Percentiles rank a stretch among this genome's conserved stretches.
These are phyloP conservation scores for Cossypha polioptera DNA, from an alignment of 2,797 vertebrate species.

Conservation along the genomic window DNA sequence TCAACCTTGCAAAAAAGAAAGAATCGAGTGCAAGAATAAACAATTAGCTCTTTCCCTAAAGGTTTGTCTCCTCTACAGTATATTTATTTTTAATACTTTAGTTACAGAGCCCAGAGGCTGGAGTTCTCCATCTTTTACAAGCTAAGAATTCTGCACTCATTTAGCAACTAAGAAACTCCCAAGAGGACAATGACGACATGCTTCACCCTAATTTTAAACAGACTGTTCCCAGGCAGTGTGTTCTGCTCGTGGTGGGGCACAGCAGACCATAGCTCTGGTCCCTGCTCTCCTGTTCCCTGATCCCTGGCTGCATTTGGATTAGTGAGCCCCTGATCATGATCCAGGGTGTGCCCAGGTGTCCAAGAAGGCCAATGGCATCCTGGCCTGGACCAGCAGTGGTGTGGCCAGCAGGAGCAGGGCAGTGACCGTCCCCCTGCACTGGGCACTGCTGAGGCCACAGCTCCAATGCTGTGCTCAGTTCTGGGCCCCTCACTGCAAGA, in stretches of 20 bases:
- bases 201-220: background rate
- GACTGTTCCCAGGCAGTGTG: background rate
- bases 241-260: background rate
- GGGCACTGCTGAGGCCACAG: background rate
- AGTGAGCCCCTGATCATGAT: rapidly evolving
- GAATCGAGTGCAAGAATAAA: background rate
- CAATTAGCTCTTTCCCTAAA: background rate
- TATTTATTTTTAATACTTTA: constrained; percentile 44
- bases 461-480: background rate
- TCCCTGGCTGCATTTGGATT: rapidly evolving
- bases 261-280: background rate
- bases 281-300: background rate
- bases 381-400: background rate
- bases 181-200: background rate
- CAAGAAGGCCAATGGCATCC: background rate
- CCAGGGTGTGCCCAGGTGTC: rapidly evolving
- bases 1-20: background rate
- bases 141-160: background rate
- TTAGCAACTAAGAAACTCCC: constrained; percentile 15
- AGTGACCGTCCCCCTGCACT: background rate
- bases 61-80: background rate
- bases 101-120: background rate
- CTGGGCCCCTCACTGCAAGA: background rate
- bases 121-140: background rate
- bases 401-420: background rate